A percentile compares a stretch with the other conserved stretches of the same genome.
phyloP scores from a whole-genome alignment of 2,113 vertebrate species.

The Dipodomys ordii region DNA sequence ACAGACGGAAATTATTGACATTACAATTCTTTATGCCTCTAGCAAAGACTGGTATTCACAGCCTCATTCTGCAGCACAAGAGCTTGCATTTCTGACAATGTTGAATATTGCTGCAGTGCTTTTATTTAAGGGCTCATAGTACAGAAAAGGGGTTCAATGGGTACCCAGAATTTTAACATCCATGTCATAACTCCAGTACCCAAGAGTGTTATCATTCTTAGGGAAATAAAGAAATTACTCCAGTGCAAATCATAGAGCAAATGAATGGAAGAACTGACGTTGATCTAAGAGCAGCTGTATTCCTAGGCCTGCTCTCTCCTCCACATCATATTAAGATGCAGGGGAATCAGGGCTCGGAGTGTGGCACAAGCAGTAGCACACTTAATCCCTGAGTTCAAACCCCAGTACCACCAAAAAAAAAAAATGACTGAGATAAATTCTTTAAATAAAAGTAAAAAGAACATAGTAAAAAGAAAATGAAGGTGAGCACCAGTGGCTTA shows the following conservation, averaged over 20 bases:
- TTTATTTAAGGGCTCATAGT: background rate
- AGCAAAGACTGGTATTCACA: background rate
- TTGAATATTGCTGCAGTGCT: background rate
- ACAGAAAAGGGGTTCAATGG: background rate
- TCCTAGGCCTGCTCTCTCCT: no score
- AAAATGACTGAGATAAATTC: background rate
- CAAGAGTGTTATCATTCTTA: background rate
- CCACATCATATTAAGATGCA: no score
- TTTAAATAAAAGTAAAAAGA: constrained; percentile 10
- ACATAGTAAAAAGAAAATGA: constrained; percentile 2
- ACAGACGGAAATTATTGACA: background rate
- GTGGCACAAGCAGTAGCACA: no score
- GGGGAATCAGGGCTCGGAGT: no score
- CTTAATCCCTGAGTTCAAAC: no score
- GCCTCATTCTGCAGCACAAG: background rate
- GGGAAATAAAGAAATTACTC: background rate
- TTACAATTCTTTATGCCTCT: background rate
- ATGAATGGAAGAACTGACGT: background rate
- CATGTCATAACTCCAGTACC: background rate
- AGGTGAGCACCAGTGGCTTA: no score
- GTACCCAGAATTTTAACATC: background rate
- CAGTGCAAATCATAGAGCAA: background rate
- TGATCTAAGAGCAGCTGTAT: background rate
- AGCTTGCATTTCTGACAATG: background rate
- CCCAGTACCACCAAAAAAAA: background rate